phyloP scores from a whole-genome alignment of 2,797 vertebrate genomes.

The Atherinosoma microstoma region DNA sequence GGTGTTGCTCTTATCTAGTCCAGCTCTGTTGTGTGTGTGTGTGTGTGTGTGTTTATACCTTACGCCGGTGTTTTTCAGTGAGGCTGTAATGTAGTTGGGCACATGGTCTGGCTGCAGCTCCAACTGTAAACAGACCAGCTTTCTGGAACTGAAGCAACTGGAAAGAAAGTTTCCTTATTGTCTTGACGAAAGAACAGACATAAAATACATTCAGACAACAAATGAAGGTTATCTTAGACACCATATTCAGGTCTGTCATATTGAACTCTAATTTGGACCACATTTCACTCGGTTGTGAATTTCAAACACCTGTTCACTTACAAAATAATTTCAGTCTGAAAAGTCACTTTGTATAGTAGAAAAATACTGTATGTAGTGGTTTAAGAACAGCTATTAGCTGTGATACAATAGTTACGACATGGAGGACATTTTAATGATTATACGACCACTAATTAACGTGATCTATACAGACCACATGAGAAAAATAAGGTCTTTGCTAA shows the following conservation, averaged over 20 bases:
- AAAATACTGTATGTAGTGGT: background rate
- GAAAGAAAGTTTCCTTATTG: slow-evolving; percentile 14
- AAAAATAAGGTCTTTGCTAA: background rate
- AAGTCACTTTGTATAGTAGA: background rate
- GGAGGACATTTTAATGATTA: background rate
- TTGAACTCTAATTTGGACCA: background rate
- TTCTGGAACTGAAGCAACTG: slow-evolving; percentile 89
- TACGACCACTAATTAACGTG: background rate
- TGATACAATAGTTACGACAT: background rate
- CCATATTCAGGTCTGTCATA: slow-evolving; percentile 4
- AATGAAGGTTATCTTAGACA: background rate
- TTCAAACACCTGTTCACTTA: background rate
- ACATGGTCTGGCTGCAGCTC: slow-evolving; percentile 86
- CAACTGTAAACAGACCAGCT: slow-evolving; percentile 82
- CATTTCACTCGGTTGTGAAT: background rate
- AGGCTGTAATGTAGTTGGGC: slow-evolving; percentile 89
- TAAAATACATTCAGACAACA: background rate
- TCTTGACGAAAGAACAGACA: slow-evolving; percentile 1
- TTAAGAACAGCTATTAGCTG: background rate
- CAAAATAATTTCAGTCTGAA: background rate
- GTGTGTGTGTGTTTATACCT: slow-evolving; percentile 59
- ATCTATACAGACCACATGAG: background rate
- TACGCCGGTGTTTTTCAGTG: slow-evolving; percentile 82
- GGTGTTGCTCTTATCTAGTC: background rate
- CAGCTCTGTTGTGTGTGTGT: background rate